Evolutionary conservation across 2,797 vertebrate genomes (phyloP), one percentile per base, ranked within the genome.

Genomic region (Fringilla coelebs): DNA sequence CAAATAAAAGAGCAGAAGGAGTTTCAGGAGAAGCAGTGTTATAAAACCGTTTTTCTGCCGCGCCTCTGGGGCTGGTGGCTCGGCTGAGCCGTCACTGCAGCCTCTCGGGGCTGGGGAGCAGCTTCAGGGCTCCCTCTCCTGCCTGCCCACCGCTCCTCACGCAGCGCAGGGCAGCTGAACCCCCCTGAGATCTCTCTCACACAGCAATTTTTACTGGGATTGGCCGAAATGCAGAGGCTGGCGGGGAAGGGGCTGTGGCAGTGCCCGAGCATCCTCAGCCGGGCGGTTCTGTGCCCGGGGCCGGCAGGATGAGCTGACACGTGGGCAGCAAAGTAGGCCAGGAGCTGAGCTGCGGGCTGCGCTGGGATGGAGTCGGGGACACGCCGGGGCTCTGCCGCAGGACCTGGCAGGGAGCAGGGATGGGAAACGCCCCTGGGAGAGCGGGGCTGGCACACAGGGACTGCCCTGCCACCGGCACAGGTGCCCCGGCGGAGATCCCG

Each of bases 401-500:
- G 72, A 19, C 7, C 63, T 1, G 57, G 13, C n/a, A 4, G 3
- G 0, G 54, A 8, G 43, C 58, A 4, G 13, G 28, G 52, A 21
- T 1, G 6, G 24, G 70, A 31, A 60, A 17, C 1, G 4, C 36
- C 54, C 0, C 10, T 0, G 61, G 38, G 32, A 0, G 46, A 25
- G 6, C 10, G 11, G 61, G 32, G 38, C 19, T 13, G 34, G 55
- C 31, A 31, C 38, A 17, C 65, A 7, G 32, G 22, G 41, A 20
- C 29, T 3, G 19, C 3, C 18, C 83, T 2, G 54, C 21, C 31
- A 7, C 9, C 1, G 1, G 25, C 6, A 6, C 54, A 1, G 43
- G 3, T 10, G 20, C 32, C 74, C 75, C 57, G 6, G 58, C 1
- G 3, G 22, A 19, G 17, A 54, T 82, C 51, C 43, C 58, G 1